Evolutionary conservation across 2,797 vertebrate species (phyloP).

Genomic region (Myripristis jacobus): DNA sequence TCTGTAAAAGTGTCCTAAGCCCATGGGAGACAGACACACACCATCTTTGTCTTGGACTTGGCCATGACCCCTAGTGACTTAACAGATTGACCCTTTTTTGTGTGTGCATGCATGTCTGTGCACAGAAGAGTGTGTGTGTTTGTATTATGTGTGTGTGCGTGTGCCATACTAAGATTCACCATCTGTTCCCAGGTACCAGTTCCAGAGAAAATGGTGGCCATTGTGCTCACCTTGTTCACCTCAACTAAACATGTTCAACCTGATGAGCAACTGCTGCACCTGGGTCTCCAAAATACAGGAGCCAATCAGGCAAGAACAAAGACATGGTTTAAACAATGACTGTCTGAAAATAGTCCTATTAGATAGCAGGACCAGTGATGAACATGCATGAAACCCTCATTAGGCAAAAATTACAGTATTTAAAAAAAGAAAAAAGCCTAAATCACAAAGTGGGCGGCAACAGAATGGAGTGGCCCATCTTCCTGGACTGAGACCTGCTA

Average conservation of each 20-base stretch:
- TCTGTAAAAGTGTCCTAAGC: slow-evolving; percentile 49
- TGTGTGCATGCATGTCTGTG: not conserved
- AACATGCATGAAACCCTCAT: not conserved
- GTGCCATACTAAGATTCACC: slow-evolving; percentile 20
- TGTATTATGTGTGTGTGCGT: slow-evolving; percentile 24
- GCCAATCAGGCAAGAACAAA: slow-evolving; percentile 81
- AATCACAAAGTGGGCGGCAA: not conserved
- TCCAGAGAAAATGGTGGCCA: slow-evolving; percentile 84
- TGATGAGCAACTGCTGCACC: slow-evolving; percentile 88
- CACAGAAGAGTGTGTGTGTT: not conserved
- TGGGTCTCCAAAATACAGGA: slow-evolving; percentile 85
- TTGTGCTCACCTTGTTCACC: slow-evolving; percentile 76
- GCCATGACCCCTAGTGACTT: slow-evolving; percentile 16
- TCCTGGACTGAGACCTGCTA: no score
- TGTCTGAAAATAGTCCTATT: not conserved
- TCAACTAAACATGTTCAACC: slow-evolving; percentile 87
- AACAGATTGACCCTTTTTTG: not conserved
- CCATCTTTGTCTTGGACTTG: slow-evolving; percentile 19
- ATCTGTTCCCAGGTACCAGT: slow-evolving; percentile 75
- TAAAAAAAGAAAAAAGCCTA: not conserved
- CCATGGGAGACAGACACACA: slow-evolving; percentile 34
- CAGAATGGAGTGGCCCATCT: no score
- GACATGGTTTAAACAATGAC: not conserved
- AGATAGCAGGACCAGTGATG: not conserved
- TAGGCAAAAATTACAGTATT: no score